These are phyloP conservation scores for Heliconius ismenius DNA, from an alignment of 2,888 invertebrate genomes.

Conservation along the genomic window DNA sequence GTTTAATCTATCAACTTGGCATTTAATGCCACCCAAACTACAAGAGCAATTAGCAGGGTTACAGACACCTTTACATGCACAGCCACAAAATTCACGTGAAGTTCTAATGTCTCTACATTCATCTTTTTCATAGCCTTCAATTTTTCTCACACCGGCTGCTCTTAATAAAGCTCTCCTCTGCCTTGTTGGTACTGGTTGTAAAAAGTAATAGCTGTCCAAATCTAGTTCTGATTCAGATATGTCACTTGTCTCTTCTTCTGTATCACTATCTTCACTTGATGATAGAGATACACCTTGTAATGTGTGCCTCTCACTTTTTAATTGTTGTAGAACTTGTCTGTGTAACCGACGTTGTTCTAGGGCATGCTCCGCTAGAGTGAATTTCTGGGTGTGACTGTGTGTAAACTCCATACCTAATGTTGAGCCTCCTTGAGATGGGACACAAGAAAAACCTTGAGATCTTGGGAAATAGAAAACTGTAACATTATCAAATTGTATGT, in stretches of 20 bases:
- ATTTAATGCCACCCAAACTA: slow-evolving; percentile 96
- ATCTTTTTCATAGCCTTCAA: slow-evolving; percentile 95
- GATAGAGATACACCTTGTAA: slow-evolving; percentile 81
- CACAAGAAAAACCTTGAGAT: slow-evolving; percentile 94
- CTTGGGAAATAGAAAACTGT: slow-evolving; percentile 97
- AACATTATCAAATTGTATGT: slow-evolving; percentile 94
- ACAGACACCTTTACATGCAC: slow-evolving; percentile 95
- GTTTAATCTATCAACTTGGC: slow-evolving; percentile 97
- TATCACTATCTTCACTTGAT: slow-evolving; percentile 92
- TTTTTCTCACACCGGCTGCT: slow-evolving; percentile 96
- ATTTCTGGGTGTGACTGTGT: slow-evolving; percentile 86
- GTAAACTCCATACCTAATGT: slow-evolving; percentile 95
- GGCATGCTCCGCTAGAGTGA: slow-evolving; percentile 93
- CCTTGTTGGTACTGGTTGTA: slow-evolving; percentile 95
- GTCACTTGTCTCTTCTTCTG: slow-evolving; percentile 91
- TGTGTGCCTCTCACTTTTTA: slow-evolving; percentile 86
- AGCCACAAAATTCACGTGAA: slow-evolving; percentile 96
- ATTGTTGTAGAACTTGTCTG: slow-evolving; percentile 88
- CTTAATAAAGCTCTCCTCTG: slow-evolving; percentile 93
- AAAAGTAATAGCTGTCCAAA: slow-evolving; percentile 93
- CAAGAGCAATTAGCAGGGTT: slow-evolving; percentile 98
- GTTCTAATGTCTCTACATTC: slow-evolving; percentile 95
- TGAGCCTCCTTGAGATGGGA: slow-evolving; percentile 94
- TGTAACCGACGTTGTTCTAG: slow-evolving; percentile 93
- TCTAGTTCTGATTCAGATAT: slow-evolving; percentile 92